A percentile compares a stretch with the other conserved stretches of the same genome.
phyloP scores from a whole-genome alignment of 1,140 invertebrate species.

The Ceratina japonica region DNA sequence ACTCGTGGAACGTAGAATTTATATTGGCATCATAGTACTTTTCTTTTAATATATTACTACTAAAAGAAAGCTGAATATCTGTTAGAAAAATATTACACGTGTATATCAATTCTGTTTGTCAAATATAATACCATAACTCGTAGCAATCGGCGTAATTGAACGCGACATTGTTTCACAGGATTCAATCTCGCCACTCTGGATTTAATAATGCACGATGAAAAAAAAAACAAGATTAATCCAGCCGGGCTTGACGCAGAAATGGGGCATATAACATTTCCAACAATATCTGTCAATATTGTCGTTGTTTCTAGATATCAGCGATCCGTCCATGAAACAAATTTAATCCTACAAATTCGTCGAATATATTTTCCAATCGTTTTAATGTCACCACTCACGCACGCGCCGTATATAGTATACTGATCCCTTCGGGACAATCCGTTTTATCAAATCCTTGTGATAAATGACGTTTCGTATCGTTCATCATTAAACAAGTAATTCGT shows the following conservation, averaged over 20 bases:
- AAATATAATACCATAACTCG: slow-evolving; percentile 7
- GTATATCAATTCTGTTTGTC: background rate
- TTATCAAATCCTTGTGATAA: background rate
- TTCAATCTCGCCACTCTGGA: slow-evolving; percentile 9
- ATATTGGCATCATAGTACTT: no score
- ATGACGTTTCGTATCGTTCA: no score
- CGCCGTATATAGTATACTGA: background rate
- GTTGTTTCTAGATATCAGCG: slow-evolving; percentile 12
- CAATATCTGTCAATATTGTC: slow-evolving; percentile 8
- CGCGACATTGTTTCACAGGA: slow-evolving; percentile 7
- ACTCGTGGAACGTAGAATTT: no score
- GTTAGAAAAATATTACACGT: no score
- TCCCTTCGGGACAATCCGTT: background rate
- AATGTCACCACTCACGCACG: no score
- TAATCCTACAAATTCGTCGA: slow-evolving; percentile 5
- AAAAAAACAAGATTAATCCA: slow-evolving; percentile 15
- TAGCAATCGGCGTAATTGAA: slow-evolving; percentile 15
- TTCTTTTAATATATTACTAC: no score
- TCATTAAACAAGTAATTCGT: no score
- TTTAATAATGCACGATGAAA: background rate
- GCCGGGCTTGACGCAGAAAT: background rate
- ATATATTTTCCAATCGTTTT: slow-evolving; percentile 15
- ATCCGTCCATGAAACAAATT: background rate
- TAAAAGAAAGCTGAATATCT: no score
- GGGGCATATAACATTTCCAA: background rate